Evolutionary conservation across 2,888 invertebrate species (phyloP).

Genomic region (Drosophila picticornis): DNA sequence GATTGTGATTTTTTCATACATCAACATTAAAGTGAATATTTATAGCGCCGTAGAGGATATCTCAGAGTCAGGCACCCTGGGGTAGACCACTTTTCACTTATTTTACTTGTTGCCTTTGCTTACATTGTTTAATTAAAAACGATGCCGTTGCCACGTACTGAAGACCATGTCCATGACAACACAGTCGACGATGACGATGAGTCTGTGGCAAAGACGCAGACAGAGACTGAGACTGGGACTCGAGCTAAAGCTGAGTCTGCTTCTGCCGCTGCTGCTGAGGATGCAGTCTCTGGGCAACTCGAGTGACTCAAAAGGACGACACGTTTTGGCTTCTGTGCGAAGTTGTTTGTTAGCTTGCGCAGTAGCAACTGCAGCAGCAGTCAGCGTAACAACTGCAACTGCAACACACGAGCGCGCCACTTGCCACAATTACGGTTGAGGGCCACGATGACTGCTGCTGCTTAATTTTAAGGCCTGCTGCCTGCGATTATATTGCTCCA

Average conservation of each 20-base stretch:
- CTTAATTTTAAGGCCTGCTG: constrained; percentile 73
- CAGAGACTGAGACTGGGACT: constrained; percentile 16
- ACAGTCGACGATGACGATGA: constrained; percentile 56
- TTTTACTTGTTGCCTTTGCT: constrained; percentile 50
- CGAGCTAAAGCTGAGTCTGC: constrained; percentile 16
- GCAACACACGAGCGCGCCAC: constrained; percentile 57
- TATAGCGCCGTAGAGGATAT: background rate
- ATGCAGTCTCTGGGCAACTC: constrained; percentile 43
- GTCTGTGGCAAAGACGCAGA: constrained; percentile 18
- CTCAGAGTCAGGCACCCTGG: background rate
- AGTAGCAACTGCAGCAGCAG: constrained; percentile 49
- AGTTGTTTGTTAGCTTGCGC: constrained; percentile 61
- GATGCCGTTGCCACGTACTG: constrained; percentile 63
- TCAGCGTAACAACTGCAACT: constrained; percentile 28
- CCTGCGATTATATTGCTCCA: constrained; percentile 82
- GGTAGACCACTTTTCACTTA: background rate
- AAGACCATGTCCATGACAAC: constrained; percentile 71
- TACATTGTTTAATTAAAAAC: constrained; percentile 84
- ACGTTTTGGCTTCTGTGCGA: constrained; percentile 80
- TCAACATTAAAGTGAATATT: background rate
- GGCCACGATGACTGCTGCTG: constrained; percentile 52
- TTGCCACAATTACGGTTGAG: constrained; percentile 73
- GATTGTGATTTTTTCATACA: background rate
- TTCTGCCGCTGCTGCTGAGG: constrained; percentile 14
- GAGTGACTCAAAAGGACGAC: constrained; percentile 79